phyloP scores from a whole-genome alignment of 2,797 vertebrate species.

The Notoglanidium macrostoma region DNA sequence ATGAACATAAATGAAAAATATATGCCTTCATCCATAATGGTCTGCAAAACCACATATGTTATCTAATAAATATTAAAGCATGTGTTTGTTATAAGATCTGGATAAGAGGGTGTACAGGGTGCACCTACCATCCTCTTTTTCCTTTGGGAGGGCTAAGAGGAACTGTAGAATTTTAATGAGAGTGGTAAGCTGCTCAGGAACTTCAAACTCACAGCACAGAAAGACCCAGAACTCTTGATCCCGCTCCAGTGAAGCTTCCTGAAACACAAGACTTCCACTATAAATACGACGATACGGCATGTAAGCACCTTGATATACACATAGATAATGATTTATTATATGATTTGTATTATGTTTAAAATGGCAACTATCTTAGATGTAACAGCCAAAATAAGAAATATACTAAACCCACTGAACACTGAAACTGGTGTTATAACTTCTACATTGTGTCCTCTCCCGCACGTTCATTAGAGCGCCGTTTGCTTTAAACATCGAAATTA shows the following conservation, averaged over 20 bases:
- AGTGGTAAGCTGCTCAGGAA: constrained; percentile 79
- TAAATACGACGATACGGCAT: neutral
- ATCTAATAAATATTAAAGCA: neutral
- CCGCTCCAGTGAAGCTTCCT: constrained; percentile 83
- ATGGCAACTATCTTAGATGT: too few species aligned
- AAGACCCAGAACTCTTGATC: constrained; percentile 91
- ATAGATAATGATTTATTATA: neutral
- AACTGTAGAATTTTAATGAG: constrained; percentile 84
- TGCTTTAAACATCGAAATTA: neutral
- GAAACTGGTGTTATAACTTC: neutral
- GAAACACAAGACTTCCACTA: neutral
- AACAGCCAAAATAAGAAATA: neutral
- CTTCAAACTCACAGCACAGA: constrained; percentile 84
- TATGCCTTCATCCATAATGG: neutral
- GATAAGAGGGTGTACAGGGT: neutral
- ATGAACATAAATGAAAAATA: neutral
- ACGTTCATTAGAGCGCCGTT: neutral
- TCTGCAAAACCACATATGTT: neutral
- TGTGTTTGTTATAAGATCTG: neutral
- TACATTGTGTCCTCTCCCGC: neutral
- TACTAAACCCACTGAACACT: neutral
- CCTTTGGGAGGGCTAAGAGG: constrained; percentile 84
- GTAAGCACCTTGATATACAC: neutral
- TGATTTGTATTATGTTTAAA: too few species aligned
- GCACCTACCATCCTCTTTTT: constrained; percentile 83